Percentiles rank a stretch among this genome's conserved stretches.
These are phyloP conservation scores for Chrysodeixis includens DNA, from an alignment of 2,888 invertebrate genomes.

Conservation along the genomic window DNA sequence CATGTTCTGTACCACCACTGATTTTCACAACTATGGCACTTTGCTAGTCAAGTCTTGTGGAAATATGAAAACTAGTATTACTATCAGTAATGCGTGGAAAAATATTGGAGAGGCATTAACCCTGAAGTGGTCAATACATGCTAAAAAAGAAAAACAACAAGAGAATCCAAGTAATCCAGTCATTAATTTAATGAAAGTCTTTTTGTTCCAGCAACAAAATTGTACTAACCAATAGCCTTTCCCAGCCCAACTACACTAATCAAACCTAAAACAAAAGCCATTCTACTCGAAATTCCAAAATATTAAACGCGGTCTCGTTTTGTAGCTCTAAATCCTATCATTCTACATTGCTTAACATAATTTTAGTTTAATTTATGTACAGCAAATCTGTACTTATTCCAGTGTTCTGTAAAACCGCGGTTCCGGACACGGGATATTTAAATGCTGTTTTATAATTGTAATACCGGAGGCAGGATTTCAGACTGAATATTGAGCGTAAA, in stretches of 20 bases:
- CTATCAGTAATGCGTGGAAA: no score
- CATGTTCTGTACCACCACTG: no score
- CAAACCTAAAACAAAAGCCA: neutral
- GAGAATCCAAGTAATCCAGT: no score
- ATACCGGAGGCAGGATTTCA: conserved; percentile 37
- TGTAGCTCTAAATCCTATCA: neutral
- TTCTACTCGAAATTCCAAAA: neutral
- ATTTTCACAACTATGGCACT: no score
- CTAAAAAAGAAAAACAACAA: no score
- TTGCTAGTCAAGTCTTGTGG: no score
- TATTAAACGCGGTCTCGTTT: neutral
- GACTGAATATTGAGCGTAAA: conserved; percentile 39
- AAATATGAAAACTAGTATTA: no score
- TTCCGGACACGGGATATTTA: conserved; percentile 29
- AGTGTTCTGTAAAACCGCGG: conserved; percentile 21
- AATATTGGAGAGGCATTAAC: no score
- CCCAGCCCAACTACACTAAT: neutral
- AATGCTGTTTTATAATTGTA: conserved; percentile 49
- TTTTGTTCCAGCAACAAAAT: no score
- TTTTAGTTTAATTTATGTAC: conserved; percentile 38
- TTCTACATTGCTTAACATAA: conserved; percentile 9
- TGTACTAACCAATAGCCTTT: neutral
- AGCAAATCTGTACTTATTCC: conserved; percentile 42
- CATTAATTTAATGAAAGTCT: no score
- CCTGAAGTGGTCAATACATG: no score